Percentiles rank a stretch among this genome's conserved stretches.
Conservation (phyloP, 2,113 vertebrate genomes). For the Aleadryas rufinucha region DNA sequence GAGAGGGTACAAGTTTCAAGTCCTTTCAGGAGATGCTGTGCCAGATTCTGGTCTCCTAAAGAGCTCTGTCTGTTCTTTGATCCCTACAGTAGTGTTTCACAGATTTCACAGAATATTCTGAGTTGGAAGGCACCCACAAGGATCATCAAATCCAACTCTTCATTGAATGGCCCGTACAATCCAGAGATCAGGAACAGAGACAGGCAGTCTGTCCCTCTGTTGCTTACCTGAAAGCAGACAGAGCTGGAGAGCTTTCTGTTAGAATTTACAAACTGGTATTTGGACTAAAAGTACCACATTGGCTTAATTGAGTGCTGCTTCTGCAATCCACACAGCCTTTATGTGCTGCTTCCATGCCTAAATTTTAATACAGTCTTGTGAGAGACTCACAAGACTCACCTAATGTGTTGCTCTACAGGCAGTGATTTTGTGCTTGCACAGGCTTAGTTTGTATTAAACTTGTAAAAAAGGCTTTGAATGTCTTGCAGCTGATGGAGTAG, state of each 20-base stretch:
- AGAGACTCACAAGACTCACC: background rate
- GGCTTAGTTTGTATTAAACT: background rate
- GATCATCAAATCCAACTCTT: background rate
- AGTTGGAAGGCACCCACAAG: background rate
- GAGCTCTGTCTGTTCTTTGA: background rate
- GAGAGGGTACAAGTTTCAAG: background rate
- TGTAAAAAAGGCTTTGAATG: background rate
- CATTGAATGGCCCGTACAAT: background rate
- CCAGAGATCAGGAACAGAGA: background rate
- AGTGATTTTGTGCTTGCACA: background rate
- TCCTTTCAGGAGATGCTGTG: background rate
- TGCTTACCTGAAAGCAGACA: background rate
- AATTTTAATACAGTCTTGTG: background rate
- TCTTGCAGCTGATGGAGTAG: background rate
- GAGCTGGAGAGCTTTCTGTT: background rate
- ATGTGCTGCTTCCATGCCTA: background rate
- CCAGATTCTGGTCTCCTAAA: background rate
- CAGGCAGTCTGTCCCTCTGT: background rate
- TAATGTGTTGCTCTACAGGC: background rate
- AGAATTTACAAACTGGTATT: background rate
- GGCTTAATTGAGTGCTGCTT: background rate
- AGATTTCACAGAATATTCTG: background rate
- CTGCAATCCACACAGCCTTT: background rate
- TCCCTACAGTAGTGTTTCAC: background rate
- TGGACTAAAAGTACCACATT: background rate